Percentiles rank a stretch among this genome's conserved stretches.
These are phyloP conservation scores for Machimus rusticus DNA, from an alignment of 2,888 invertebrate species.

Conservation along the genomic window DNA sequence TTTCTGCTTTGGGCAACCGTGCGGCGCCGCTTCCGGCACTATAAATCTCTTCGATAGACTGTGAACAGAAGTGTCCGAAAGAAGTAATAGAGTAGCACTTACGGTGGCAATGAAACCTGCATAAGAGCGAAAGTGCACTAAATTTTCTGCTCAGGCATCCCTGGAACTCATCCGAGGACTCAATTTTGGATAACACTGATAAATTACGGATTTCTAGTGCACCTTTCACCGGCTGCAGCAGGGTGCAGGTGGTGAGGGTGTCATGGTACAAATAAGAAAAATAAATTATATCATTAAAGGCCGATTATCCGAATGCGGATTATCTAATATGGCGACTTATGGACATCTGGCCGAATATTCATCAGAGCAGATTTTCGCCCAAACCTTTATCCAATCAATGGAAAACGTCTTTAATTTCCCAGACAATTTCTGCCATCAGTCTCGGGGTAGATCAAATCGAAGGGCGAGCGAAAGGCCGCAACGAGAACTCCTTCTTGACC, in stretches of 20 bases:
- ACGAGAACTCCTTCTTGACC: conserved; percentile 27
- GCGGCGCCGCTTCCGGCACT: conserved; percentile 6
- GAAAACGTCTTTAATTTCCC: conserved; percentile 34
- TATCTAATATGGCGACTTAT: neutral
- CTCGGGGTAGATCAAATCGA: neutral
- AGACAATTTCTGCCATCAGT: conserved; percentile 3
- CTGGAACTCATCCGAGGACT: conserved; percentile 21
- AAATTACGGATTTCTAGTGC: neutral
- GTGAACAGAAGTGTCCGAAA: conserved; percentile 33
- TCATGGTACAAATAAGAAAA: neutral
- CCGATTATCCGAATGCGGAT: neutral
- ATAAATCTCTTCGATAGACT: conserved; percentile 42
- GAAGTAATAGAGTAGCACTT: conserved; percentile 22
- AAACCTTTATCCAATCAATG: conserved; percentile 28
- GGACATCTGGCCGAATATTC: neutral
- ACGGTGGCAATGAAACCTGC: conserved; percentile 36
- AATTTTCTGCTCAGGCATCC: conserved; percentile 3
- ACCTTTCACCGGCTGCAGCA: neutral
- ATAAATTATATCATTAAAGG: neutral
- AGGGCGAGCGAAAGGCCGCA: neutral
- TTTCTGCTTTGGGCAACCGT: conserved; percentile 25
- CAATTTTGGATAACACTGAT: conserved; percentile 29
- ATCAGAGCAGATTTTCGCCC: neutral
- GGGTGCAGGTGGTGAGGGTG: neutral
- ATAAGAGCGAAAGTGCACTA: conserved; percentile 40